Percentiles rank a stretch among this genome's conserved stretches.
Evolutionary conservation across 2,113 vertebrate genomes (phyloP).

Genomic region (Glaucomys volans): DNA sequence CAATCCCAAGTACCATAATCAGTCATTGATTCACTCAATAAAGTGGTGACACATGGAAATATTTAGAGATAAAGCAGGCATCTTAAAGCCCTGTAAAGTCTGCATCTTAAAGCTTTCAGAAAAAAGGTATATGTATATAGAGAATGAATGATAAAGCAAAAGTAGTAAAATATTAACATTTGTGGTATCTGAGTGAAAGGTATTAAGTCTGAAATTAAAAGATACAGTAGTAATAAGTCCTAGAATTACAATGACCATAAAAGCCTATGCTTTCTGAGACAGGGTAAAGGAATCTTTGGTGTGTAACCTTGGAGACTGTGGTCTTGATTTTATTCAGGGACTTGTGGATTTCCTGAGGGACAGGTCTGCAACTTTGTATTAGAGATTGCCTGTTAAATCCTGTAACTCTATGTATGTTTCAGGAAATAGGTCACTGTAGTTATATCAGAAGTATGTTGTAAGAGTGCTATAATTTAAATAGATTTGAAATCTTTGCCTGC

Average conservation of each 20-base stretch:
- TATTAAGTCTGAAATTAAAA: constrained; percentile 40
- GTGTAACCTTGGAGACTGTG: neutral
- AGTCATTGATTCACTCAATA: too few species aligned
- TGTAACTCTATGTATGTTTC: constrained; percentile 26
- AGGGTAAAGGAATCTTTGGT: neutral
- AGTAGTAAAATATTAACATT: constrained; percentile 11
- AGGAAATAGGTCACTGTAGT: neutral
- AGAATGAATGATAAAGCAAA: neutral
- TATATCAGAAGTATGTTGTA: neutral
- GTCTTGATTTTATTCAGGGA: neutral
- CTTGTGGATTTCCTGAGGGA: neutral
- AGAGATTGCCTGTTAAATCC: constrained; percentile 27
- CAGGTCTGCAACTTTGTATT: neutral
- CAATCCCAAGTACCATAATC: too few species aligned
- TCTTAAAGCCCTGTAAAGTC: too few species aligned
- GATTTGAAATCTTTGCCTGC: constrained; percentile 1
- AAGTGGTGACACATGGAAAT: neutral
- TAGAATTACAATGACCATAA: neutral
- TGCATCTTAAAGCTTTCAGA: neutral
- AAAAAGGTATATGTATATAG: neutral
- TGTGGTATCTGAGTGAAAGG: neutral
- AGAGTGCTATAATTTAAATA: neutral
- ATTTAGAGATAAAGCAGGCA: constrained; percentile 8
- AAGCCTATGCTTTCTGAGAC: neutral
- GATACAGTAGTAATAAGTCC: neutral